Percentiles rank a stretch among this genome's conserved stretches.
phyloP scores from a whole-genome alignment of 2,113 vertebrate genomes.

The Deroptyus accipitrinus region DNA sequence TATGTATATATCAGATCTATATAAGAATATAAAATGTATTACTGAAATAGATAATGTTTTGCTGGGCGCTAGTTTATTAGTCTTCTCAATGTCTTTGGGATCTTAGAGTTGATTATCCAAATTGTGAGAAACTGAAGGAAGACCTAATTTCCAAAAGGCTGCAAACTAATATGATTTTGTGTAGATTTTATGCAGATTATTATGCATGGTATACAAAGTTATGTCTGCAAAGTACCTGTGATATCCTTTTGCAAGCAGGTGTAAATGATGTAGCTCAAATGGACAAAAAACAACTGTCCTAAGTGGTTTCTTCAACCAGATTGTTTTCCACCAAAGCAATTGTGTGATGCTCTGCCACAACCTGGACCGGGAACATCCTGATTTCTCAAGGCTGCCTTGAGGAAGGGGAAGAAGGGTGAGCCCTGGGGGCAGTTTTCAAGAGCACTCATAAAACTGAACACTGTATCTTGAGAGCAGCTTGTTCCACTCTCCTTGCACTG shows the following conservation, averaged over 20 bases:
- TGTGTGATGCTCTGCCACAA: not conserved
- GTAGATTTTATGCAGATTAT: not conserved
- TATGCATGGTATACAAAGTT: not conserved
- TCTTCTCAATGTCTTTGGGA: not conserved
- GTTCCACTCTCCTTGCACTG: not conserved
- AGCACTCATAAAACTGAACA: not conserved
- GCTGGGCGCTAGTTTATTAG: not conserved
- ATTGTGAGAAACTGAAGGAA: not conserved
- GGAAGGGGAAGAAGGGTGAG: not conserved
- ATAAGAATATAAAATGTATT: not conserved
- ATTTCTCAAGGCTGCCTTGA: not conserved
- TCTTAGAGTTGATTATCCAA: not conserved
- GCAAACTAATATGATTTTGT: not conserved
- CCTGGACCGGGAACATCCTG: not conserved
- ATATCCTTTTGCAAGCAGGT: not conserved
- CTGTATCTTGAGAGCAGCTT: accelerated
- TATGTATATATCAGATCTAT: not conserved
- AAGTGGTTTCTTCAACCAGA: not conserved
- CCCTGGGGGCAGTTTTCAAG: not conserved
- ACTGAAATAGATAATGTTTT: not conserved
- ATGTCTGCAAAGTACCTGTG: not conserved
- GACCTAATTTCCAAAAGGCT: not conserved
- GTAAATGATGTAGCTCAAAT: not conserved
- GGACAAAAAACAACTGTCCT: not conserved
- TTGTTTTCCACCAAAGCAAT: not conserved